Conservation (phyloP, 1,140 invertebrate species). For the Drosophila parvula region DNA sequence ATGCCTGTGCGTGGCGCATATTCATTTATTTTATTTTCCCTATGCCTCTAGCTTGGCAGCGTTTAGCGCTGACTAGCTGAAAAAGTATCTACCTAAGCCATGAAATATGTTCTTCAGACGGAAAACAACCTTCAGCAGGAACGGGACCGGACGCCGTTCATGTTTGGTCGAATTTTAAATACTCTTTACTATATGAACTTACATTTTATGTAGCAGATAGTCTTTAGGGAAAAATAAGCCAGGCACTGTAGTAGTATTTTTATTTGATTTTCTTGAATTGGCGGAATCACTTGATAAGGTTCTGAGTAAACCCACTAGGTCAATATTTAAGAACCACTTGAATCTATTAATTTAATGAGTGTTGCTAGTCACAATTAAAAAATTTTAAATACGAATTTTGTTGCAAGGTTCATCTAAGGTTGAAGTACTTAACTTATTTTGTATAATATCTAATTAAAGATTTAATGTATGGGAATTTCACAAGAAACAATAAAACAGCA, state of each 20-base stretch:
- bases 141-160: neutral
- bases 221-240: too few relatives aligned
- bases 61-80: conserved; percentile 71
- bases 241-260: too few relatives aligned
- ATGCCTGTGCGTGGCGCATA: conserved; percentile 72
- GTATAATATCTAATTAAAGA: too few relatives aligned
- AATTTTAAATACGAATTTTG: too few relatives aligned
- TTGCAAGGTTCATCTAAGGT: neutral
- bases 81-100: conserved; percentile 68
- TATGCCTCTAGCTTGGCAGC: conserved; percentile 38
- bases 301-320: neutral
- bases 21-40: conserved; percentile 75
- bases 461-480: too few relatives aligned
- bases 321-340: neutral
- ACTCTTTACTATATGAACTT: neutral
- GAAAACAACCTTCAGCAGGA: conserved; percentile 9
- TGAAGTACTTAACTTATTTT: neutral
- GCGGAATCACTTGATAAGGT: neutral
- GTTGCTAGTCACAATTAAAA: neutral
- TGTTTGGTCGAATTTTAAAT: neutral
- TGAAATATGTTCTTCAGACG: conserved; percentile 69
- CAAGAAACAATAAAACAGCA: too few relatives aligned
- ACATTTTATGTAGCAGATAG: too few relatives aligned
- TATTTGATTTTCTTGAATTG: too few relatives aligned
- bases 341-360: neutral